A percentile compares a stretch with the other conserved stretches of the same genome.
Evolutionary conservation across 2,797 vertebrate genomes (phyloP).

Genomic region (Phalloptychus januarius): DNA sequence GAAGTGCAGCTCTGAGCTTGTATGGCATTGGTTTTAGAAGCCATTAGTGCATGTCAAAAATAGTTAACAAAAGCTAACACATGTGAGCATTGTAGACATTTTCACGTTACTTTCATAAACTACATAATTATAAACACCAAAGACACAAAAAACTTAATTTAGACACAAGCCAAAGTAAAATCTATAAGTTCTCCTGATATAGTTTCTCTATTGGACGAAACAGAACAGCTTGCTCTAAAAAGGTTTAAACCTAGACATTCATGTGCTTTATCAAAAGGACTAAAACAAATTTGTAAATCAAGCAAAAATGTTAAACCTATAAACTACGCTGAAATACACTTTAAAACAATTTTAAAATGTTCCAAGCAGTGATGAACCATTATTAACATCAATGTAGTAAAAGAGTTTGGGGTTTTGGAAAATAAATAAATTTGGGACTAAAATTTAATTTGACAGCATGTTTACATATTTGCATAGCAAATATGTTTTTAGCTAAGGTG

Average conservation of each 20-base stretch:
- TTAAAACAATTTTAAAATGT: no score
- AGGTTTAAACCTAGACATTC: no score
- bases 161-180: background rate
- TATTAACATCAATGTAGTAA: no score
- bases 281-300: no score
- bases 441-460: no score
- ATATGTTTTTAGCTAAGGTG: background rate
- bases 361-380: no score
- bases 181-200: background rate
- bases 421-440: no score
- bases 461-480: no score
- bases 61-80: constrained; percentile 63
- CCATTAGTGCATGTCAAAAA: constrained; percentile 52
- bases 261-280: no score
- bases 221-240: background rate
- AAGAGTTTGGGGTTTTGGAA: no score
- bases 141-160: background rate
- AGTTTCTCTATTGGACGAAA: background rate
- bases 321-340: no score
- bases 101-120: background rate
- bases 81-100: constrained; percentile 56
- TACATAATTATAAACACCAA: background rate
- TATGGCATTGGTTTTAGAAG: constrained; percentile 43
- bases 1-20: constrained; percentile 40
- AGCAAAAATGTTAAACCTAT: no score